Conservation (phyloP, 2,888 invertebrate species). For the Andrena bicolor region DNA sequence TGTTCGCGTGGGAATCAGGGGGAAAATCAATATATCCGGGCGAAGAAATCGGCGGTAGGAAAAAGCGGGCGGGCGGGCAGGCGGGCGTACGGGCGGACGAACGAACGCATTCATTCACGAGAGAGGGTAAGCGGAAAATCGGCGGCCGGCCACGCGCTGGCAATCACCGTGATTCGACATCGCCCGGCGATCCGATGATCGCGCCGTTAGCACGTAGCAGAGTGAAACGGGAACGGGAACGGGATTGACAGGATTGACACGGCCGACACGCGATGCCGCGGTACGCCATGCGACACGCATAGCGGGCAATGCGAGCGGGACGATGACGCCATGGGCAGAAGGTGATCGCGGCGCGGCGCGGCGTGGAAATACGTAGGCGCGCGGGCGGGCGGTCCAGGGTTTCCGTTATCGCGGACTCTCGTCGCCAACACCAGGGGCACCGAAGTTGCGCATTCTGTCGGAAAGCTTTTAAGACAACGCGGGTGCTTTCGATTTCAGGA, state of each 20-base stretch:
- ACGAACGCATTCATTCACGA: constrained; percentile 20
- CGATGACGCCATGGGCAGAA: constrained; percentile 67
- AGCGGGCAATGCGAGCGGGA: constrained; percentile 59
- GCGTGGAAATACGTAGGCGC: constrained; percentile 63
- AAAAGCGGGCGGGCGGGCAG: constrained; percentile 1
- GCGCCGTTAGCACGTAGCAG: constrained; percentile 11
- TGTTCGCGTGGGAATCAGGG: constrained; percentile 43
- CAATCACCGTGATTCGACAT: constrained; percentile 25
- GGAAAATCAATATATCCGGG: constrained; percentile 68
- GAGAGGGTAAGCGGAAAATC: constrained; percentile 29
- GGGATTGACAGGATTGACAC: constrained; percentile 49
- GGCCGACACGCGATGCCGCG: constrained; percentile 37
- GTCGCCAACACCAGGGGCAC: constrained; percentile 65
- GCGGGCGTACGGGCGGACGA: background rate
- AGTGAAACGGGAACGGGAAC: constrained; percentile 29
- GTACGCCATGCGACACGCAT: constrained; percentile 63
- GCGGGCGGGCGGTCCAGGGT: constrained; percentile 39
- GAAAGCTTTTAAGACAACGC: constrained; percentile 82
- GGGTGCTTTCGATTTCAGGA: constrained; percentile 85
- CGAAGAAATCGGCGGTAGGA: constrained; percentile 47
- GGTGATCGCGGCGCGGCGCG: constrained; percentile 43
- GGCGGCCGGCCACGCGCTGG: constrained; percentile 12
- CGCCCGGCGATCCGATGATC: background rate
- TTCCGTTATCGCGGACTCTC: constrained; percentile 63
- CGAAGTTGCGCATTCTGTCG: constrained; percentile 83